phyloP scores from a whole-genome alignment of 1,140 invertebrate species.

The Contarinia nasturtii region DNA sequence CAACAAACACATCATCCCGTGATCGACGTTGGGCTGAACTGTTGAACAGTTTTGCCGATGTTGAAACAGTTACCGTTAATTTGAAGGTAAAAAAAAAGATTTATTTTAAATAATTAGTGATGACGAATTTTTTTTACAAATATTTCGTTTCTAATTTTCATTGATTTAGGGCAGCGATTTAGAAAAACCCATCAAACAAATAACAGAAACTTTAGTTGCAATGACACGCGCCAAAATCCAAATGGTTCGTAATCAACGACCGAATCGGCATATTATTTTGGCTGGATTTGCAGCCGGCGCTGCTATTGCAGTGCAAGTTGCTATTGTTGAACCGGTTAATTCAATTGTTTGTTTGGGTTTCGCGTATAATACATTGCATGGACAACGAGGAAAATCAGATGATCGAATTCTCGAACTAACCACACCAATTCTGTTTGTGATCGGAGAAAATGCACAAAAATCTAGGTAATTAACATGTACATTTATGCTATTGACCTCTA shows the following conservation, averaged over 20 bases:
- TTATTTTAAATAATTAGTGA: no score
- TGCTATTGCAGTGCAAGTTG: constrained; percentile 47
- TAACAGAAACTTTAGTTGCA: constrained; percentile 44
- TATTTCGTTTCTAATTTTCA: no score
- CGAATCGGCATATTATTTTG: constrained; percentile 52
- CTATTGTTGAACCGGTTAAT: constrained; percentile 42
- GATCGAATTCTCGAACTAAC: constrained; percentile 54
- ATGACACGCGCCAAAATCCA: constrained; percentile 46
- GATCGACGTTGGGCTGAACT: constrained; percentile 49
- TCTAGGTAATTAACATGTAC: constrained; percentile 34
- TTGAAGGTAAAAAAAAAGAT: constrained; percentile 5
- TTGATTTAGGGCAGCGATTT: no score
- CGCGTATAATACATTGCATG: constrained; percentile 53
- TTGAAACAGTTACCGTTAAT: constrained; percentile 36
- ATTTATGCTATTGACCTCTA: no score
- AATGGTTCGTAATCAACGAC: constrained; percentile 43
- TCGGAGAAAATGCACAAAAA: constrained; percentile 50
- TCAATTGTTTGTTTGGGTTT: constrained; percentile 66
- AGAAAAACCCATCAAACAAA: constrained; percentile 17
- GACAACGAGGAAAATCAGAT: constrained; percentile 55
- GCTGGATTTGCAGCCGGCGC: constrained; percentile 59
- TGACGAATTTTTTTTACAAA: no score
- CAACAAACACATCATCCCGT: constrained; percentile 29
- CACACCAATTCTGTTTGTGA: constrained; percentile 58
- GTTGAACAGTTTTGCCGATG: constrained; percentile 44